Conservation (phyloP, 2,797 vertebrate species). For the Molothrus ater region DNA sequence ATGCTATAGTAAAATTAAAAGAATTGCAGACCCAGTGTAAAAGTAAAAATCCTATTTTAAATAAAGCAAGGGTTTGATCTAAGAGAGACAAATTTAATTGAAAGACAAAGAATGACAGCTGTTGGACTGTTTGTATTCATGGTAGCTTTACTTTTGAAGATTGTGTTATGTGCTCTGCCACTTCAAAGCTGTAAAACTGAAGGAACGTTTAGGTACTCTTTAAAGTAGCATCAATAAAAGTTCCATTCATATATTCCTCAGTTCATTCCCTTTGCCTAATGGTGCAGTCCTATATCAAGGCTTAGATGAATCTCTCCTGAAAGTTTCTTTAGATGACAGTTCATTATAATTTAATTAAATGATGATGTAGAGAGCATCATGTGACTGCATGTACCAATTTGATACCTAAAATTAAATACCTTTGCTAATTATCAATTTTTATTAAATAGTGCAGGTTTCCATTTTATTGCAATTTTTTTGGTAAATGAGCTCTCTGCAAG, state of each 20-base stretch:
- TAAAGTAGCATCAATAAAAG: neutral
- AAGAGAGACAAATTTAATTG: neutral
- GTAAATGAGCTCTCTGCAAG: too few relatives aligned
- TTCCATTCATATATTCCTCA: neutral
- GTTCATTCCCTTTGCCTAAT: neutral
- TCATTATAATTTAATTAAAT: neutral
- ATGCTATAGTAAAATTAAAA: neutral
- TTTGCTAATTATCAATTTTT: too few relatives aligned
- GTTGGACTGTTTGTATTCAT: neutral
- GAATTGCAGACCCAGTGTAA: neutral
- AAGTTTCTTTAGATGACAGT: neutral
- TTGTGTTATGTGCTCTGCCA: neutral
- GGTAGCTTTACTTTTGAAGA: neutral
- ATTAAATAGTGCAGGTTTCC: too few relatives aligned
- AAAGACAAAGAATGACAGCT: neutral
- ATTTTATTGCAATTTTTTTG: too few relatives aligned
- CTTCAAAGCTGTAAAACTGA: neutral
- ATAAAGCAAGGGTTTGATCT: neutral
- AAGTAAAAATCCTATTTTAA: neutral
- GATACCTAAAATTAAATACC: too few relatives aligned
- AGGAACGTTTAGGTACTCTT: neutral
- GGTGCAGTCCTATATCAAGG: neutral
- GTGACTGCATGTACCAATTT: neutral
- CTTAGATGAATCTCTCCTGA: neutral
- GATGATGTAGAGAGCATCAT: neutral